phyloP scores from a whole-genome alignment of 2,113 vertebrate species.

The Cisticola juncidis region DNA sequence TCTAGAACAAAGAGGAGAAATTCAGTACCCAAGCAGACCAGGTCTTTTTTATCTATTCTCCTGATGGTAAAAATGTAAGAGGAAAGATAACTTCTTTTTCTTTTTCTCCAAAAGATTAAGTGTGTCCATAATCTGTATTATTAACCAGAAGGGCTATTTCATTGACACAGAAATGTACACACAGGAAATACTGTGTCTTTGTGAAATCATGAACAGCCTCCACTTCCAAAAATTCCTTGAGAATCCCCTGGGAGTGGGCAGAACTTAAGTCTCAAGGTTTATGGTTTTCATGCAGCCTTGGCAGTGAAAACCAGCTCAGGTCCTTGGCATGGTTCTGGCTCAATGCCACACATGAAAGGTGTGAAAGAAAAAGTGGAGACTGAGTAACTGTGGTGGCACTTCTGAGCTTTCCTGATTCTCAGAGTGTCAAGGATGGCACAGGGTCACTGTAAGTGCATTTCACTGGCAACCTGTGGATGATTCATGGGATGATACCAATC shows the following conservation, averaged over 20 bases:
- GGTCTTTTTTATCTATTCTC: not conserved
- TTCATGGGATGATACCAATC: not conserved
- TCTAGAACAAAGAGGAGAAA: not conserved
- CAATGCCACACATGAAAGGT: fast-evolving
- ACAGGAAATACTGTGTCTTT: not conserved
- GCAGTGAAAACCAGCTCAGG: not conserved
- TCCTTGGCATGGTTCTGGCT: not conserved
- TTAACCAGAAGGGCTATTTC: not conserved
- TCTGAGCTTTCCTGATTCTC: not conserved
- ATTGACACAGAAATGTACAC: not conserved
- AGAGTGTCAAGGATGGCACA: not conserved
- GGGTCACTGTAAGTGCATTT: not conserved
- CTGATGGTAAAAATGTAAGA: not conserved
- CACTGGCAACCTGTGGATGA: not conserved
- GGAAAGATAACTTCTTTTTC: not conserved
- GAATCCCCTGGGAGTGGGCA: not conserved
- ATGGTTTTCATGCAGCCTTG: not conserved
- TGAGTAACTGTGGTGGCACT: not conserved
- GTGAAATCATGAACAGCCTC: not conserved
- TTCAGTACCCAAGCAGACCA: not conserved
- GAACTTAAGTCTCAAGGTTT: not conserved
- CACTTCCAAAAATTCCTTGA: not conserved
- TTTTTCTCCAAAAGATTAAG: not conserved
- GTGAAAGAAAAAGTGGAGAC: not conserved
- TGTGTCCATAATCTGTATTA: not conserved